phyloP scores from a whole-genome alignment of 2,797 vertebrate genomes.

The Cyclura pinguis region DNA sequence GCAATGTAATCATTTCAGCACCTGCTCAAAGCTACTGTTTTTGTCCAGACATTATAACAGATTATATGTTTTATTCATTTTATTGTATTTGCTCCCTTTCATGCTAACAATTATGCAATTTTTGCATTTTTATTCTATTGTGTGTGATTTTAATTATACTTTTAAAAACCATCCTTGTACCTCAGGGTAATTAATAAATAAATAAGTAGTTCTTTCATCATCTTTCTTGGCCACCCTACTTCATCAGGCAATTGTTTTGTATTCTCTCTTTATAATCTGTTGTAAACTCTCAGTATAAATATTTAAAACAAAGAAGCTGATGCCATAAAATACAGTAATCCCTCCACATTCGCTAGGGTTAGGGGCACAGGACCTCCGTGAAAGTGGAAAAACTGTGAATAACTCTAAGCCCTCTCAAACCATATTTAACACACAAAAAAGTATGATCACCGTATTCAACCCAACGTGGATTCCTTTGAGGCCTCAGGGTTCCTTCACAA shows the following conservation, averaged over 20 bases:
- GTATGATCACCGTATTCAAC: too few relatives aligned
- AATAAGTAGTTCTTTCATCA: too few relatives aligned
- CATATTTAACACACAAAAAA: too few relatives aligned
- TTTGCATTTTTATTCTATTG: background rate
- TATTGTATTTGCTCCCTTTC: background rate
- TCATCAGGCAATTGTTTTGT: background rate
- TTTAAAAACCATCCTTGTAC: background rate
- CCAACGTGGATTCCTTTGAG: too few relatives aligned
- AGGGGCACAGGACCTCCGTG: too few relatives aligned
- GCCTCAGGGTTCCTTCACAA: too few relatives aligned
- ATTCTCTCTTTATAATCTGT: background rate
- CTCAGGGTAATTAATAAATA: background rate
- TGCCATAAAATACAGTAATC: too few relatives aligned
- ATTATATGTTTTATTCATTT: background rate
- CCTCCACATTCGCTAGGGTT: too few relatives aligned
- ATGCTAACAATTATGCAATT: background rate
- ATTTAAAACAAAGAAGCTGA: background rate
- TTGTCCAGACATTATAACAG: background rate
- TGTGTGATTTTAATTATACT: background rate
- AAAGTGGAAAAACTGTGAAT: too few relatives aligned
- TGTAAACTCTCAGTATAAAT: background rate
- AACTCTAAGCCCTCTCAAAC: too few relatives aligned
- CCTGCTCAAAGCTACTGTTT: background rate
- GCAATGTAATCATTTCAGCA: background rate
- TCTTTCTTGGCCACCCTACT: background rate